phyloP scores from a whole-genome alignment of 2,797 vertebrate genomes.

The Cephalopachus bancanus region DNA sequence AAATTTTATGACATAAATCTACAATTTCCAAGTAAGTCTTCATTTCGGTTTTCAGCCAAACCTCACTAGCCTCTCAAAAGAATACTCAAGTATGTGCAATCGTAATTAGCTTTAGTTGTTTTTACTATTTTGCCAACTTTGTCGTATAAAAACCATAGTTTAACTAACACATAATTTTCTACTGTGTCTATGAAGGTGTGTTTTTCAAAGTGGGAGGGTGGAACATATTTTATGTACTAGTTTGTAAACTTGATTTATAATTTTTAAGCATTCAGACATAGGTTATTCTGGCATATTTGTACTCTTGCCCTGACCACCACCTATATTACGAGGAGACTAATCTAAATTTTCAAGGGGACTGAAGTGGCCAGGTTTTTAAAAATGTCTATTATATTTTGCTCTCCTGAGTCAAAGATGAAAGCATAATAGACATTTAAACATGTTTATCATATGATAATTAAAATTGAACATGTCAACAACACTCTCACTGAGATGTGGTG shows the following conservation, averaged over 20 bases:
- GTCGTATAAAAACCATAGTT: background rate
- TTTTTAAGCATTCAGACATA: slow-evolving; percentile 19
- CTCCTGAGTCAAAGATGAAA: too few species aligned
- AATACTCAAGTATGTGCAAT: background rate
- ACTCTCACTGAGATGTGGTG: too few species aligned
- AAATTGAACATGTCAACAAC: too few species aligned
- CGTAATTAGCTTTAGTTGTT: background rate
- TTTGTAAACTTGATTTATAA: background rate
- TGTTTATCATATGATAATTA: too few species aligned
- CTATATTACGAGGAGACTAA: background rate
- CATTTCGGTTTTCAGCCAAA: background rate
- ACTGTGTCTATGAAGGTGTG: background rate
- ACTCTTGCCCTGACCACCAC: background rate
- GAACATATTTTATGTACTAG: background rate
- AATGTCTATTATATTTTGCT: background rate
- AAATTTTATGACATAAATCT: background rate
- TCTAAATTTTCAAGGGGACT: background rate
- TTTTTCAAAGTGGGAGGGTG: background rate
- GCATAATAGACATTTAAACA: too few species aligned
- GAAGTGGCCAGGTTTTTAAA: background rate
- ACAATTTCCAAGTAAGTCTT: background rate
- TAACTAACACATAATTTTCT: slow-evolving; percentile 2
- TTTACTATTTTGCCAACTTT: background rate
- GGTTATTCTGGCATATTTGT: background rate
- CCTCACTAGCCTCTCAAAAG: background rate